Evolutionary conservation across 2,797 vertebrate genomes (phyloP).

Genomic region (Chelon labrosus): DNA sequence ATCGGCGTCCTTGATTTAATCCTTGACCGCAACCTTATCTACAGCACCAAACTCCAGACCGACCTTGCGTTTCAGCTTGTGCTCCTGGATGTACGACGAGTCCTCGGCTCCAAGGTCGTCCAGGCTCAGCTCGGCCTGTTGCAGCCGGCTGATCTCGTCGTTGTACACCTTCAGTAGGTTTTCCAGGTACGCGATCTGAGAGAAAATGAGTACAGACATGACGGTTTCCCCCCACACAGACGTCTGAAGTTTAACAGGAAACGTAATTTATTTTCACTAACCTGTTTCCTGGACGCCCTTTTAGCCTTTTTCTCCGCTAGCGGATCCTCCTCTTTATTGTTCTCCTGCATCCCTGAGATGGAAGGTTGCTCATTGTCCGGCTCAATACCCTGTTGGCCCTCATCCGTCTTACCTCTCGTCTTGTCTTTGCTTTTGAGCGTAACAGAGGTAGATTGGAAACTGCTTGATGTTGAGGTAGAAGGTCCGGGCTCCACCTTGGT

Average conservation of each 20-base stretch:
- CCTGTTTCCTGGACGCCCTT: constrained; percentile 83
- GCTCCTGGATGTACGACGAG: constrained; percentile 92
- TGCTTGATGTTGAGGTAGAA: constrained; percentile 45
- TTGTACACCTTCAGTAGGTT: constrained; percentile 91
- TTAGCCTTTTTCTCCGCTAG: constrained; percentile 56
- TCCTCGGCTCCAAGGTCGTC: constrained; percentile 88
- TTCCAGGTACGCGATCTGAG: constrained; percentile 91
- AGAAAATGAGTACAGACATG: neutral
- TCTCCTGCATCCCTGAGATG: constrained; percentile 60
- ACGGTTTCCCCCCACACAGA: too few relatives aligned
- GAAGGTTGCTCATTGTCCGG: constrained; percentile 63
- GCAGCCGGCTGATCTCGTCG: constrained; percentile 89
- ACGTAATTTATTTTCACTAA: constrained; percentile 37
- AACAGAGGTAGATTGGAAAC: constrained; percentile 44
- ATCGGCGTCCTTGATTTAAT: too few relatives aligned
- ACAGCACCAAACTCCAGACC: constrained; percentile 10
- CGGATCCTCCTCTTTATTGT: constrained; percentile 5
- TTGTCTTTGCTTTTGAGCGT: neutral
- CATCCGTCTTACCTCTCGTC: neutral
- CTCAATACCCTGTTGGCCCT: constrained; percentile 1
- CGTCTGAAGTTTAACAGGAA: too few relatives aligned
- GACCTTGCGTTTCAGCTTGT: constrained; percentile 90
- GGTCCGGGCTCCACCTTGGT: neutral
- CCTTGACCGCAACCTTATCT: neutral
- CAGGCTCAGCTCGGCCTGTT: constrained; percentile 90